Evolutionary conservation across 64 coral and sea anemone genomes (phyloP).

Genomic region (Porites lutea): DNA sequence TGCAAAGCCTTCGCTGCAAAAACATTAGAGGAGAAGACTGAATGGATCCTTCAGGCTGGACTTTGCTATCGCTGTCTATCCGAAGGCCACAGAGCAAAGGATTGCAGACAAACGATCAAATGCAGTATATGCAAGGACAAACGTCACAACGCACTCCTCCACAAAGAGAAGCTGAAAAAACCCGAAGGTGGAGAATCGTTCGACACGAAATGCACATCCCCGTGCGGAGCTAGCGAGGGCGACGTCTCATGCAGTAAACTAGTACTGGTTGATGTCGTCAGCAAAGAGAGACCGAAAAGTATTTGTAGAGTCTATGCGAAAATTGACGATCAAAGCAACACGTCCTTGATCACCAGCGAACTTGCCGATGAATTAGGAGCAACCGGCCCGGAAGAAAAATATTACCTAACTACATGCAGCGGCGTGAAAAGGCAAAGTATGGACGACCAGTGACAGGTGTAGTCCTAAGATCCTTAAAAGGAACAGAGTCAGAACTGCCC

Average conservation of each 20-base stretch:
- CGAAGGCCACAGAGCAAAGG: neutral
- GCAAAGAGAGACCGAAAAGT: neutral
- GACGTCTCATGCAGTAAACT: neutral
- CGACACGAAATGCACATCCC: neutral
- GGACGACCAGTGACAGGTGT: conserved; percentile 39
- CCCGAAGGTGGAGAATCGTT: neutral
- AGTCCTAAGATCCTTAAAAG: conserved; percentile 31
- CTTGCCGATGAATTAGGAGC: conserved; percentile 19
- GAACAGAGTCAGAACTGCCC: conserved; percentile 40
- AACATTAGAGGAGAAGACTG: neutral
- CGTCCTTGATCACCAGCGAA: conserved; percentile 27
- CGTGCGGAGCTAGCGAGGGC: neutral
- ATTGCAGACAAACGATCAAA: neutral
- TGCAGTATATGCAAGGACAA: neutral
- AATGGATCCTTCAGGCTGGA: neutral
- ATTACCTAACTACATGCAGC: conserved; percentile 54
- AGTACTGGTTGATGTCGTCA: neutral
- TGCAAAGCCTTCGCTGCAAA: conserved; percentile 8
- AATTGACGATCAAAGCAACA: conserved; percentile 45
- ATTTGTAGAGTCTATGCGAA: neutral
- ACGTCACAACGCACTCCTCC: neutral
- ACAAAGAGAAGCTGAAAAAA: neutral
- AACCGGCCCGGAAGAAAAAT: conserved; percentile 10
- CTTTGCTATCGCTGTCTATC: neutral
- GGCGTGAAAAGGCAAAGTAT: conserved; percentile 24